A percentile compares a stretch with the other conserved stretches of the same genome.
Evolutionary conservation across 2,888 invertebrate species (phyloP).

Genomic region (Cephus rjabovi): DNA sequence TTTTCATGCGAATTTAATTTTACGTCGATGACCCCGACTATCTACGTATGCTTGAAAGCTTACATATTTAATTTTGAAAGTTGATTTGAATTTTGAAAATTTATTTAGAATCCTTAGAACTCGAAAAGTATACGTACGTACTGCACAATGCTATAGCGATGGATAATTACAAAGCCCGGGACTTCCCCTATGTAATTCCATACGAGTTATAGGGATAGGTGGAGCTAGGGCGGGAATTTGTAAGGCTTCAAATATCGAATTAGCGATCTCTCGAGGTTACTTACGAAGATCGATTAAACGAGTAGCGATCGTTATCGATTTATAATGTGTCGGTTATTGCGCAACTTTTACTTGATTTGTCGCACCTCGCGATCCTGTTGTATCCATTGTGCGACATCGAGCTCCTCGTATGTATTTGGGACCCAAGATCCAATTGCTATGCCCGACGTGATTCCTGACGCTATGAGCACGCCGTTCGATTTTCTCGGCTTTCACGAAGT

Average conservation of each 20-base stretch:
- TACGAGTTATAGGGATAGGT: background rate
- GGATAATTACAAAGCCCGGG: background rate
- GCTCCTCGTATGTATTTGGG: background rate
- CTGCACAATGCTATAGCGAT: background rate
- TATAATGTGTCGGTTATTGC: background rate
- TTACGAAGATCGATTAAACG: background rate
- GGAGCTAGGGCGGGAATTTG: background rate
- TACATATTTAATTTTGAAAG: background rate
- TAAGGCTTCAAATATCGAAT: background rate
- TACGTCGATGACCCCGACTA: background rate
- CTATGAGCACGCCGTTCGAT: background rate
- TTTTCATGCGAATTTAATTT: background rate
- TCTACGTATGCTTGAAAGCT: background rate
- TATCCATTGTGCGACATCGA: background rate
- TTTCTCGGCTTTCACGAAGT: background rate
- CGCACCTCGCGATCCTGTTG: background rate
- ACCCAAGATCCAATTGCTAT: background rate
- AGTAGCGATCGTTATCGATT: background rate
- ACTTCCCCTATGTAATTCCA: background rate
- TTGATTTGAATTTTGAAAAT: background rate
- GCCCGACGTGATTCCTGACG: background rate
- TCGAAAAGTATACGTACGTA: too few species aligned
- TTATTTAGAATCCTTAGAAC: background rate
- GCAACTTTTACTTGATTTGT: background rate
- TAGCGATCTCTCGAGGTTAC: background rate